Evolutionary conservation across 2,113 vertebrate genomes (phyloP).

Genomic region (Lynx canadensis): DNA sequence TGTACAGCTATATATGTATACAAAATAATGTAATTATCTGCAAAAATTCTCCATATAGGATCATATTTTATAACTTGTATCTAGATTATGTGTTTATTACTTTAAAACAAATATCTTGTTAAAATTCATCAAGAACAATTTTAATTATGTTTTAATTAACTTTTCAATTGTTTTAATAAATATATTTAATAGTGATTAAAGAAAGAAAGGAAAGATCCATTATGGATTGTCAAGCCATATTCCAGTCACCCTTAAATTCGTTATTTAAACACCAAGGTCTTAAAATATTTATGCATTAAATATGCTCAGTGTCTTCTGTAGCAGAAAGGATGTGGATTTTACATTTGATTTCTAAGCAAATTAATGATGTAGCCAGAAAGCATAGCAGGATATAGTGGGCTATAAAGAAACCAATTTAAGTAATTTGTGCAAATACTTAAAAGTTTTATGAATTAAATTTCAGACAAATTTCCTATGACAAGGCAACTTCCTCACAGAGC

Average conservation of each 20-base stretch:
- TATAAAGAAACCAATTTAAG: slow-evolving; percentile 81
- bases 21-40: slow-evolving; percentile 37
- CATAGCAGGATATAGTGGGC: slow-evolving; percentile 77
- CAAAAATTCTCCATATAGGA: not conserved
- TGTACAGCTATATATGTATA: not conserved
- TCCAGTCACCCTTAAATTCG: slow-evolving; percentile 78
- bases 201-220: slow-evolving; percentile 13
- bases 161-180: slow-evolving; percentile 58
- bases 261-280: slow-evolving; percentile 76
- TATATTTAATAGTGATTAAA: slow-evolving; percentile 66
- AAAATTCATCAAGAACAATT: not conserved
- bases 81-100: not conserved
- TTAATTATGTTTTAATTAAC: slow-evolving; percentile 47
- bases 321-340: slow-evolving; percentile 82
- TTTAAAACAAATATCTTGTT: slow-evolving; percentile 58
- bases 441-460: slow-evolving; percentile 79
- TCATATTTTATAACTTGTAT: slow-evolving; percentile 27
- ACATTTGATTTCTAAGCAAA: slow-evolving; percentile 82
- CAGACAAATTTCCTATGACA: slow-evolving; percentile 74
- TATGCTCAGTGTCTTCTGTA: slow-evolving; percentile 80
- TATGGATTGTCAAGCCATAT: slow-evolving; percentile 75
- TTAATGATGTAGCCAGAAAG: slow-evolving; percentile 80
- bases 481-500: slow-evolving; percentile 51
- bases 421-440: slow-evolving; percentile 80
- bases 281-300: slow-evolving; percentile 82